Percentiles rank a stretch among this genome's conserved stretches.
phyloP scores from a whole-genome alignment of 2,888 invertebrate genomes.

The Caenorhabditis auriculariae region DNA sequence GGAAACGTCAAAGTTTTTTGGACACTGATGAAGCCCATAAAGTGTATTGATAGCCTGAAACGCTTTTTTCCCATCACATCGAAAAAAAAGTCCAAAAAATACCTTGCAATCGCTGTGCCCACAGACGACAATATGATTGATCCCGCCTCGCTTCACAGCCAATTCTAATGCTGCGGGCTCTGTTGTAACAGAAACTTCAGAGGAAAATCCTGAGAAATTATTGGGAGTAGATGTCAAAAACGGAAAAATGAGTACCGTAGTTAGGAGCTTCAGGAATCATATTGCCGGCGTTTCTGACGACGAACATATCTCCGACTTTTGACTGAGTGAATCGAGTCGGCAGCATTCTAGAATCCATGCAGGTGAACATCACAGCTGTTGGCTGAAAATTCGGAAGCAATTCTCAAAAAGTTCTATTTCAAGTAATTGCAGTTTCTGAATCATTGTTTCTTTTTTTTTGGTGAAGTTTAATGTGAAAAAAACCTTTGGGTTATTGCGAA shows the following conservation, averaged over 20 bases:
- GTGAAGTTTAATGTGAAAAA: constrained; percentile 12
- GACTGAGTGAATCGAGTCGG: constrained; percentile 89
- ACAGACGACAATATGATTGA: constrained; percentile 88
- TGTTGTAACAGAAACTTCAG: constrained; percentile 76
- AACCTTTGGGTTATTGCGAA: constrained; percentile 83
- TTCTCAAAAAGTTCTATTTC: constrained; percentile 3
- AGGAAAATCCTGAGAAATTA: constrained; percentile 23
- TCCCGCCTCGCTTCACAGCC: constrained; percentile 71
- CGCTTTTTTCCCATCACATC: background rate
- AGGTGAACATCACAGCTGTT: constrained; percentile 92
- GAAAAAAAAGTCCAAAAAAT: constrained; percentile 1
- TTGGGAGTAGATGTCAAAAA: constrained; percentile 1
- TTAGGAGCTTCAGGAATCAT: constrained; percentile 88
- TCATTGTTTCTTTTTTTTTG: background rate
- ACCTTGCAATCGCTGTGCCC: constrained; percentile 95
- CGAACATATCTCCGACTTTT: constrained; percentile 94
- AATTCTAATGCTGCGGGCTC: constrained; percentile 93
- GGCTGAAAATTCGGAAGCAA: constrained; percentile 74
- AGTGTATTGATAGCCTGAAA: constrained; percentile 84
- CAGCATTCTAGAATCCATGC: constrained; percentile 96
- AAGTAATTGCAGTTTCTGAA: background rate
- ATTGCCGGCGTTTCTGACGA: constrained; percentile 93
- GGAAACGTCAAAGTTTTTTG: constrained; percentile 39
- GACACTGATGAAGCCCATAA: constrained; percentile 76
- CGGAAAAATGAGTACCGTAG: constrained; percentile 69